Percentiles rank a stretch among this genome's conserved stretches.
Evolutionary conservation across 2,888 invertebrate species (phyloP).

Genomic region (Drosophila testacea): DNA sequence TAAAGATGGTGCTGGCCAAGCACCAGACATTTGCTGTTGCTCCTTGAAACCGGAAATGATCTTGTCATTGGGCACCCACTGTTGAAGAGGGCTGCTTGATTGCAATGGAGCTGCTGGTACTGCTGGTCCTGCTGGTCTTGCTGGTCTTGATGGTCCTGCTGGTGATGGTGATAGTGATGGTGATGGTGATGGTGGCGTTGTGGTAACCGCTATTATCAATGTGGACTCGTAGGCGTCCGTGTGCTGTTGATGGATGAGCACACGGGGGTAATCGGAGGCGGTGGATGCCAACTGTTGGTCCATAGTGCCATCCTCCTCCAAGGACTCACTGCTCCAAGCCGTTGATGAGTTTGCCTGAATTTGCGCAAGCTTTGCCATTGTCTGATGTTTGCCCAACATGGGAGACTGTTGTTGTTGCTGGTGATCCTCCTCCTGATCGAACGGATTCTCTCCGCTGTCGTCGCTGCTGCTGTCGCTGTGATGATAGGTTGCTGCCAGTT

Average conservation of each 20-base stretch:
- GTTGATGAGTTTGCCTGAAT: slow-evolving; percentile 46
- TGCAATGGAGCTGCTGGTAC: no score
- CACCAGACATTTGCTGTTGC: slow-evolving; percentile 20
- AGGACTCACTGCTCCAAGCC: slow-evolving; percentile 79
- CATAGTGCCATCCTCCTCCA: slow-evolving; percentile 60
- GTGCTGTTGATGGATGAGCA: slow-evolving; percentile 83
- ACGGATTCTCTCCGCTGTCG: slow-evolving; percentile 52
- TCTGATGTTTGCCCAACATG: slow-evolving; percentile 36
- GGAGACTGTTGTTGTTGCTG: not conserved
- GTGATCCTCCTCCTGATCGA: slow-evolving; percentile 33
- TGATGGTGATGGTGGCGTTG: slow-evolving; percentile 62
- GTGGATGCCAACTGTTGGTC: slow-evolving; percentile 30
- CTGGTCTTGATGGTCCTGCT: not conserved
- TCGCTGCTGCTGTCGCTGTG: slow-evolving; percentile 60
- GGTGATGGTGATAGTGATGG: slow-evolving; percentile 1
- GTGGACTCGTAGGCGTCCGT: slow-evolving; percentile 82
- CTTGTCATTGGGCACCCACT: slow-evolving; percentile 78
- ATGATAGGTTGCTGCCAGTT: slow-evolving; percentile 65
- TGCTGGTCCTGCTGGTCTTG: not conserved
- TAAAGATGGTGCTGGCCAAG: slow-evolving; percentile 61
- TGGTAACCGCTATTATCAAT: slow-evolving; percentile 80
- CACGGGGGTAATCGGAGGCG: slow-evolving; percentile 73
- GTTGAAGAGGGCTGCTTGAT: slow-evolving; percentile 29
- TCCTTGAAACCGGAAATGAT: slow-evolving; percentile 67
- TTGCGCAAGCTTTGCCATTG: slow-evolving; percentile 50